phyloP scores from a whole-genome alignment of 2,888 invertebrate genomes.

The Halictus quadricinctus region DNA sequence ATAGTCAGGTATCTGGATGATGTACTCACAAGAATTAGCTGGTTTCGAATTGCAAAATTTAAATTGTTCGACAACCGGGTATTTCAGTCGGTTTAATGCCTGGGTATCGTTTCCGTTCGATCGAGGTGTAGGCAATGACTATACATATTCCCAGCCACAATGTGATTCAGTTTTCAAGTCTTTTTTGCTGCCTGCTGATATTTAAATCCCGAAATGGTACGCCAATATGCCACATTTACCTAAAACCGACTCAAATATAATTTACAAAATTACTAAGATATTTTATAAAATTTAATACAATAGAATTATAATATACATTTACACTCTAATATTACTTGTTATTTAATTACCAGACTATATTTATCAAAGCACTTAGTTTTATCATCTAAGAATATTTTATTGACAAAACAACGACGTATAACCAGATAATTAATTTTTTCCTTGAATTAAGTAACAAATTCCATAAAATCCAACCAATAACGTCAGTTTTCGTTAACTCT shows the following conservation, averaged over 20 bases:
- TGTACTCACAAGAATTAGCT: background rate
- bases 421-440: too few species aligned
- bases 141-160: background rate
- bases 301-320: too few species aligned
- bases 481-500: background rate
- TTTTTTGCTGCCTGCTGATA: background rate
- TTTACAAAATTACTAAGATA: background rate
- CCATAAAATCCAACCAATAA: background rate
- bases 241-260: background rate
- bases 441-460: background rate
- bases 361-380: too few species aligned
- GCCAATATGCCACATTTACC: background rate
- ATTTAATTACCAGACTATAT: too few species aligned
- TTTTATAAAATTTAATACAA: background rate
- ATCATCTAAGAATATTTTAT: too few species aligned
- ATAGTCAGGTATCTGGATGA: background rate
- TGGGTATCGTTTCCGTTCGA: background rate
- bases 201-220: background rate
- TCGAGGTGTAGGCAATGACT: background rate
- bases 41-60: slow-evolving; percentile 9
- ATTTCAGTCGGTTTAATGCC: background rate
- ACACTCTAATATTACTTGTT: too few species aligned
- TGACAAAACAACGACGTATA: background rate
- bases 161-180: background rate
- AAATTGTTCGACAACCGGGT: too few species aligned